A percentile compares a stretch with the other conserved stretches of the same genome.
Conservation (phyloP, 30 jellyfish, hydroid and myxozoan species). For the Aurelia aurita region DNA sequence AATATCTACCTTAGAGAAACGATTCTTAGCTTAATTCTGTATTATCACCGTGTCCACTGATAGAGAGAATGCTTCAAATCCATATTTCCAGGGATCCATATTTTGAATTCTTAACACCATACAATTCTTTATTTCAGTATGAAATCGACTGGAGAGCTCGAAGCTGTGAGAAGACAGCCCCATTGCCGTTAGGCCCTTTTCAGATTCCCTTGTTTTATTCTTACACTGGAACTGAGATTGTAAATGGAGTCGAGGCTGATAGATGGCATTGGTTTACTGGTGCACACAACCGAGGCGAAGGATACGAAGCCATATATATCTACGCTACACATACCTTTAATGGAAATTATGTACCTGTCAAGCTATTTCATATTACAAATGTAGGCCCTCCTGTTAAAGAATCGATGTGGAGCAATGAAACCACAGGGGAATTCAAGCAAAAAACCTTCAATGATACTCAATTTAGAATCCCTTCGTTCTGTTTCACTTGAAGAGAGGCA, state of each 20-base stretch:
- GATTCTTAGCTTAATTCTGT: too few species aligned
- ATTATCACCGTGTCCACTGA: too few species aligned
- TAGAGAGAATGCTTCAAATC: too few species aligned
- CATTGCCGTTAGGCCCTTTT: conserved; percentile 59
- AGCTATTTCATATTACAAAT: conserved; percentile 47
- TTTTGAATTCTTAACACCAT: too few species aligned
- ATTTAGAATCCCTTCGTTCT: conserved; percentile 62
- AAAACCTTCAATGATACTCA: conserved; percentile 47
- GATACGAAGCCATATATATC: conserved; percentile 55
- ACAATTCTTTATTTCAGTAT: conserved; percentile 34
- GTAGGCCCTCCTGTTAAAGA: conserved; percentile 54
- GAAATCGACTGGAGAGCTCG: conserved; percentile 59
- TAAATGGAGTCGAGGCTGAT: conserved; percentile 72
- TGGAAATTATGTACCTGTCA: conserved; percentile 61
- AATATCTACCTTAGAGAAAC: too few species aligned
- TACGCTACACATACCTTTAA: conserved; percentile 66
- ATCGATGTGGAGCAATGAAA: conserved; percentile 62
- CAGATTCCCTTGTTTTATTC: conserved; percentile 59
- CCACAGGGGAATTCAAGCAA: conserved; percentile 66
- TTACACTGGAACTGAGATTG: conserved; percentile 48
- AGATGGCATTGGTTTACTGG: conserved; percentile 79
- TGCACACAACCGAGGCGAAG: conserved; percentile 52
- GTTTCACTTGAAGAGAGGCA: conserved; percentile 19
- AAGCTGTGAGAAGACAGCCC: conserved; percentile 41
- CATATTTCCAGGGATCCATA: too few species aligned